Evolutionary conservation across 2,888 invertebrate species (phyloP), one percentile per base, ranked within the genome.

Genomic region (Anoplius nigerrimus): DNA sequence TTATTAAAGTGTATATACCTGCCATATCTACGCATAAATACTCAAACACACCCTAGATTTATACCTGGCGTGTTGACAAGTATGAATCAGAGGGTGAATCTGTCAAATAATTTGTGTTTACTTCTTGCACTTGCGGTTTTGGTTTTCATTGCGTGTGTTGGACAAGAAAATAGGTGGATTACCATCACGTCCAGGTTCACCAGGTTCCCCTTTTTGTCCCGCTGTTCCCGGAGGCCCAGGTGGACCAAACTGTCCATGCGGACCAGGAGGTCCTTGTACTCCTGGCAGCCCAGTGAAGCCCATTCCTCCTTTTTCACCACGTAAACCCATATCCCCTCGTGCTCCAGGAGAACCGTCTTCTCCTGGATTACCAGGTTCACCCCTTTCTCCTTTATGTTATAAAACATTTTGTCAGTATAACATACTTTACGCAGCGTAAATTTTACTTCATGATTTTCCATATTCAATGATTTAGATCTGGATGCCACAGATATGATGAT

Each of bases 291-390:
- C 91, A 0, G 89, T 84, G 0, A 87, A 67, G 3, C 84, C 80
- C 15, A 76, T 42, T 0, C 69, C 77, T 18, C 87, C 87, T 24
- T 86, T 83, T 0, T 84, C 82, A 70, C 85, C 87, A 68, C 84
- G 86, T 15, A 79, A 63, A 4, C 89, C 89, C 0, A 89, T 88
- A 0, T 78, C 71, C 2, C 88, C 88, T 21, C 79, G 75, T 6
- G 70, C 66, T n/a, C 88, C 89, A 64, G 85, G 81, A 42, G 64
- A 56, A 15, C 89, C 89, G 56, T 86, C 82, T 45, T 76, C 52
- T 18, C 89, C 89, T 16, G 89, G 82, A 34, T 83, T 81, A 27
- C 90, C 90, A 8, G 72, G 72, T 5, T 82, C 78, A n/a, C 89
- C 89, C 45, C 84, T 59, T 43, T 79, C 75, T 53, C 88, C 88